Base-by-base conservation (phyloP, 1,140 invertebrate species). In the Drosophila watanabei region DNA sequence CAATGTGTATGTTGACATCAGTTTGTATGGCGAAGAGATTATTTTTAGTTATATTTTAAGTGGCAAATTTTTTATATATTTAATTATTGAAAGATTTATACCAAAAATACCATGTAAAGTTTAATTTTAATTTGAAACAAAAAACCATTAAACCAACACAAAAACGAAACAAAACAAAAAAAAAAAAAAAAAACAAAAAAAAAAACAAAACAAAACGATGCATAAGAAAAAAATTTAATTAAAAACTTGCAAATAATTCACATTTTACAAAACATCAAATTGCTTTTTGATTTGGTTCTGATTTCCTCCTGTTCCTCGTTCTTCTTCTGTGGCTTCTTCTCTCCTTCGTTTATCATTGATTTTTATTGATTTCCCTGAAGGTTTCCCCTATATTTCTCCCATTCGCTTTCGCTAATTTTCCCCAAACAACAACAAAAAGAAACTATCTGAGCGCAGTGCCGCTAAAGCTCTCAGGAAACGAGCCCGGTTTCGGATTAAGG, bases 21-120 rank as follows among this genome's bases (percentile, higher is more conserved):
- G 76, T 82, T 87, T 83, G 71, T 80, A 88, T 64, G 51, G 52
- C 56, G 57, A 70, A 70, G 80, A 88, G 64, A 89, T 88, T 89
- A 88, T 89, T 79, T 82, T 76, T 82, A 90, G 39, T 82, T 75
- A 82, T 61, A 5, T n/a, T 41, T 71, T 89, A 86, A 89, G 85
- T 79, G 64, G 75, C 78, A 72, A 80, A 88, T 75, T 79, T 84
- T 84, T 85, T 79, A 89, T 82, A 90, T 89, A 85, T 90, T 89
- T 89, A 89, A 90, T 90, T 85, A 85, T 85, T 69, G 78, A 89
- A 89, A 81, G 86, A 89, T 90, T 89, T 89, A 89, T 89, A 89
- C 85, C 85, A 89, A 89, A 89, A 89, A 89, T 89, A 89, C 85
- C 82, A 89, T 89, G 86, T 89, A 89, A 89, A 89, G 86, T 56